Percentiles rank a stretch among this genome's conserved stretches.
phyloP scores from a whole-genome alignment of 2,113 vertebrate genomes.

The Neogale vison region DNA sequence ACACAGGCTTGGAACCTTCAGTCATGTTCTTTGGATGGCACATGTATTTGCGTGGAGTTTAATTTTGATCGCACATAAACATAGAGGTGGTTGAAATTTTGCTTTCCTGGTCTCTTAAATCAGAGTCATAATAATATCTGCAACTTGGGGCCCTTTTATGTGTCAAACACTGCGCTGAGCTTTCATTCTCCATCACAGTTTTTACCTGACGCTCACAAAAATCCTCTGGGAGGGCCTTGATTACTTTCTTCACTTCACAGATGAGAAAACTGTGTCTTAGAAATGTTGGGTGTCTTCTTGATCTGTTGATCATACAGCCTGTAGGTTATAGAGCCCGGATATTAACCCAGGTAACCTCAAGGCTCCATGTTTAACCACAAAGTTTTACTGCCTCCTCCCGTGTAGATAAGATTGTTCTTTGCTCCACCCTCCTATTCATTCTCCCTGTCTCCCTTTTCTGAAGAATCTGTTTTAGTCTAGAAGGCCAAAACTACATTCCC shows the following conservation, averaged over 20 bases:
- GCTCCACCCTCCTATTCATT: neutral
- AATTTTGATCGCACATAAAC: neutral
- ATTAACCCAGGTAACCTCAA: neutral
- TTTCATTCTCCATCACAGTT: fast-evolving
- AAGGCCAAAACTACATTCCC: neutral
- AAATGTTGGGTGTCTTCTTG: neutral
- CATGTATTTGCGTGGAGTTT: neutral
- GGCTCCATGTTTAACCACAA: neutral
- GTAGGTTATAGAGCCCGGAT: neutral
- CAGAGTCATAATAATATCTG: neutral
- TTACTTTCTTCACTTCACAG: neutral
- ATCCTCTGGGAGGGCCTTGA: neutral
- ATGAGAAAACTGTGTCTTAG: neutral
- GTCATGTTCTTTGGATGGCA: neutral
- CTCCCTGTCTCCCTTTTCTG: neutral
- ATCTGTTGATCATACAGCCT: neutral
- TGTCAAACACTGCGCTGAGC: neutral
- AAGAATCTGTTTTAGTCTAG: neutral
- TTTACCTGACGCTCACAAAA: neutral
- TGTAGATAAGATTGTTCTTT: neutral
- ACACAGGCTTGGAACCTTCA: neutral
- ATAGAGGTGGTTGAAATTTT: neutral
- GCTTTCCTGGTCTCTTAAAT: neutral
- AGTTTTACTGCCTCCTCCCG: neutral
- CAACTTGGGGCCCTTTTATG: neutral